These are phyloP conservation scores for Drosophila bocqueti DNA, from an alignment of 1,140 invertebrate species.

Conservation along the genomic window DNA sequence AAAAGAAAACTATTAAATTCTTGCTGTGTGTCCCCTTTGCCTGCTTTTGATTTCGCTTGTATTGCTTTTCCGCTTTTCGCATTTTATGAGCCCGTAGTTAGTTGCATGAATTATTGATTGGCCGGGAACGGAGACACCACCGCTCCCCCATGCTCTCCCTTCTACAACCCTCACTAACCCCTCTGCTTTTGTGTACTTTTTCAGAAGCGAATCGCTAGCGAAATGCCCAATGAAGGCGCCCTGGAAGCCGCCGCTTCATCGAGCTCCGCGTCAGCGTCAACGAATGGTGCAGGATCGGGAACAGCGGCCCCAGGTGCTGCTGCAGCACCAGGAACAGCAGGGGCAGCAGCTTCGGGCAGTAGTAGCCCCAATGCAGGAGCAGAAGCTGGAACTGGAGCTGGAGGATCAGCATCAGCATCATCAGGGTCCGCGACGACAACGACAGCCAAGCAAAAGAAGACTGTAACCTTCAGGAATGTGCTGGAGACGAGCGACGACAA, in stretches of 20 bases:
- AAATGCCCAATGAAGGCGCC: slow-evolving; percentile 66
- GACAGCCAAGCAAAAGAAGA: slow-evolving; percentile 78
- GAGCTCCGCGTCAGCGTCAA: background rate
- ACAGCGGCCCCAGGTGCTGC: background rate
- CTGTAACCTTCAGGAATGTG: slow-evolving; percentile 84
- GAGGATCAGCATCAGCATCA: background rate
- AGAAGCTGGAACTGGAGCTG: slow-evolving; percentile 4
- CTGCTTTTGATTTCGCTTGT: slow-evolving; percentile 23
- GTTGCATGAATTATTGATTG: slow-evolving; percentile 79
- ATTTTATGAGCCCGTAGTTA: slow-evolving; percentile 67
- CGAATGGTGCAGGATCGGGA: slow-evolving; percentile 10
- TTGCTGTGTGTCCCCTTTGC: slow-evolving; percentile 23
- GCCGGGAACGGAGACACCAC: slow-evolving; percentile 20
- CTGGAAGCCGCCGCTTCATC: slow-evolving; percentile 20
- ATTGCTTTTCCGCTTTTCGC: slow-evolving; percentile 46
- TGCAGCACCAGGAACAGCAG: background rate
- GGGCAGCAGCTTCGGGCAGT: slow-evolving; percentile 10
- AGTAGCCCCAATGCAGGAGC: slow-evolving; percentile 15
- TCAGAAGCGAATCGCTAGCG: slow-evolving; percentile 58
- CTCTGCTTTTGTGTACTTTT: slow-evolving; percentile 45
- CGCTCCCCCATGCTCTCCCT: background rate
- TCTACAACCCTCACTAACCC: slow-evolving; percentile 28
- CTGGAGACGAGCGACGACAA: slow-evolving; percentile 84
- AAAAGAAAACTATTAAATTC: slow-evolving; percentile 6
- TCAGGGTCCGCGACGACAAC: slow-evolving; percentile 9